A percentile compares a stretch with the other conserved stretches of the same genome.
phyloP scores from a whole-genome alignment of 2,113 vertebrate species.

The Sclerurus mexicanus region DNA sequence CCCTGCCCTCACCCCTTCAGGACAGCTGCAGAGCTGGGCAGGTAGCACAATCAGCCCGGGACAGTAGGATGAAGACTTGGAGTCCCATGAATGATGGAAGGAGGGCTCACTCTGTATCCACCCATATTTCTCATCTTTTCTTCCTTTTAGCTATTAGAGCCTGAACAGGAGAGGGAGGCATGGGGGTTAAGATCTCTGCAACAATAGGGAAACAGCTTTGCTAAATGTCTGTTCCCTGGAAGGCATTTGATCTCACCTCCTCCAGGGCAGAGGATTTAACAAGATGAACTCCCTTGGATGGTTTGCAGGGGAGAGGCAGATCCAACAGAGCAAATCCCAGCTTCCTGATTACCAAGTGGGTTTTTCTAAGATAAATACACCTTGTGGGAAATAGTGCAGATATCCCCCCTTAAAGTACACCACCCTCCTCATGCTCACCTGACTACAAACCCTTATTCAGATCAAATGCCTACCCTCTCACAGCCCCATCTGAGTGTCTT shows the following conservation, averaged over 20 bases:
- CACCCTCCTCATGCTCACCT: rapidly evolving
- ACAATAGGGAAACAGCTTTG: background rate
- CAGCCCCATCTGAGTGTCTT: background rate
- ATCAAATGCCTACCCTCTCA: background rate
- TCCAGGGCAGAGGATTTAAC: background rate
- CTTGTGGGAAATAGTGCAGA: background rate
- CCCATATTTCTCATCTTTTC: background rate
- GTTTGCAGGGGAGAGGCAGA: background rate
- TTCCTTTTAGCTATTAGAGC: background rate
- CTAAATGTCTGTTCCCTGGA: background rate
- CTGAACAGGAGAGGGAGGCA: background rate
- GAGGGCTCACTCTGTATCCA: background rate
- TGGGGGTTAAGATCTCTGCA: background rate
- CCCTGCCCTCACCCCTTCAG: background rate
- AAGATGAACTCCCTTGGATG: background rate
- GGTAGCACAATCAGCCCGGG: background rate
- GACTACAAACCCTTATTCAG: background rate
- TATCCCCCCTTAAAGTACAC: background rate
- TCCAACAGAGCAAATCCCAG: background rate
- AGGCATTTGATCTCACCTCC: background rate
- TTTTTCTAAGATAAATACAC: background rate
- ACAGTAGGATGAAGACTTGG: background rate
- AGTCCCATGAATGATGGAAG: background rate
- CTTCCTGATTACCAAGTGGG: background rate
- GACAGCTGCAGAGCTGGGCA: background rate